Evolutionary conservation across 1,140 invertebrate species (phyloP).

Genomic region (Drosophila chauvacae): DNA sequence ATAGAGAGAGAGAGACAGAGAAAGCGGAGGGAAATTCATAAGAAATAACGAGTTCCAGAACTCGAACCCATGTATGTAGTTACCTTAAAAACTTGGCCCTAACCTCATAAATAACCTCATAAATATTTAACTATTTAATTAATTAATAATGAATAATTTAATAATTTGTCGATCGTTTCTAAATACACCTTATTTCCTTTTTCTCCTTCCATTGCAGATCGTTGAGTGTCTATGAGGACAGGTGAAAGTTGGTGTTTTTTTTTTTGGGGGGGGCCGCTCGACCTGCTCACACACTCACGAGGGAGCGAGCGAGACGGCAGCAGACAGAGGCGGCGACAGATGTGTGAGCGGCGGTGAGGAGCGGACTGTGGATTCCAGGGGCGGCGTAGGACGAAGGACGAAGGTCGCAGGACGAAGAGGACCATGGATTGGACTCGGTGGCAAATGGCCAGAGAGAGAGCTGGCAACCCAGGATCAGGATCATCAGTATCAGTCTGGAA

Average conservation of each 20-base stretch:
- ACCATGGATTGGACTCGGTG: slow-evolving; percentile 84
- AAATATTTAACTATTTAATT: not conserved
- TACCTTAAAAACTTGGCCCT: not conserved
- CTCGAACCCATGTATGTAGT: too few relatives aligned
- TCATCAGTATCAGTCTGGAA: slow-evolving; percentile 32
- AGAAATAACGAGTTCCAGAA: too few relatives aligned
- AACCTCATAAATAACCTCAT: too few relatives aligned
- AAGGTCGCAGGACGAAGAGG: slow-evolving; percentile 37
- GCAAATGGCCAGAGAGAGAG: slow-evolving; percentile 77
- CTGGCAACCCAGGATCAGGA: slow-evolving; percentile 62
- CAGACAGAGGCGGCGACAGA: slow-evolving; percentile 15
- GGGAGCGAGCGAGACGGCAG: slow-evolving; percentile 22
- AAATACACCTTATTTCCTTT: not conserved
- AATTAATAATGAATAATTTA: not conserved
- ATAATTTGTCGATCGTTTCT: not conserved
- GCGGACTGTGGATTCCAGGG: slow-evolving; percentile 18
- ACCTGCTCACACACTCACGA: slow-evolving; percentile 26
- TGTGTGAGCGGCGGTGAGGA: slow-evolving; percentile 51
- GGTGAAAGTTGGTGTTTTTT: slow-evolving; percentile 36
- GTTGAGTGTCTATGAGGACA: slow-evolving; percentile 45
- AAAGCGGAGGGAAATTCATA: too few relatives aligned
- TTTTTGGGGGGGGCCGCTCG: slow-evolving; percentile 34
- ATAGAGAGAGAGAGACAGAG: too few relatives aligned
- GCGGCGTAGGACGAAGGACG: slow-evolving; percentile 33
- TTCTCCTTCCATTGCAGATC: slow-evolving; percentile 14